Conservation (phyloP, 2,113 vertebrate species). For the Scortum barcoo region DNA sequence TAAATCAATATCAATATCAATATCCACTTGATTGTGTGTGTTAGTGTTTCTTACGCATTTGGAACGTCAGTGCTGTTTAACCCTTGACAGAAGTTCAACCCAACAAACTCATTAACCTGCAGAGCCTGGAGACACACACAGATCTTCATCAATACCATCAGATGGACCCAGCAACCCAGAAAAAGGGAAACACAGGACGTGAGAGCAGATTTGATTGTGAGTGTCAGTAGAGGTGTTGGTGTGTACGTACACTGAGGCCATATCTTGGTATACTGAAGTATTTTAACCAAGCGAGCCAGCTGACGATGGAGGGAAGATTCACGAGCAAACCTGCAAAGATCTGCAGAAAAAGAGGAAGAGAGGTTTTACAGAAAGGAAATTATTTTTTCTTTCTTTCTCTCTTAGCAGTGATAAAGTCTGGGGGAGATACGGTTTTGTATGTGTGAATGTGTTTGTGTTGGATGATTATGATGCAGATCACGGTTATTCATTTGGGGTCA, state of each 20-base stretch:
- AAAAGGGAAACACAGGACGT: not conserved
- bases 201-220: not conserved
- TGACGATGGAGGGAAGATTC: slow-evolving; percentile 85
- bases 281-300: slow-evolving; percentile 91
- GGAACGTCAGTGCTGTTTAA: fast-evolving
- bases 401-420: not conserved
- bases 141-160: not conserved
- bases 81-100: slow-evolving; percentile 80
- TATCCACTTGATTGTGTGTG: not conserved
- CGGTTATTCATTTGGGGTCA: too few species aligned
- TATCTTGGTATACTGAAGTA: slow-evolving; percentile 94
- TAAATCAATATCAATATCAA: too few species aligned
- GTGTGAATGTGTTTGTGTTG: too few species aligned
- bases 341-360: slow-evolving; percentile 71
- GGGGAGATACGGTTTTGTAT: too few species aligned
- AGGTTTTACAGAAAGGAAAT: not conserved
- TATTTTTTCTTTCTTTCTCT: not conserved
- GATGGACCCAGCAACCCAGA: too few species aligned
- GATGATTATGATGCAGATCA: too few species aligned
- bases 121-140: slow-evolving; percentile 84
- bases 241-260: slow-evolving; percentile 86
- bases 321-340: slow-evolving; percentile 93
- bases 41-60: slow-evolving; percentile 54
- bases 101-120: slow-evolving; percentile 88
- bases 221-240: not conserved